phyloP scores from a whole-genome alignment of 2,888 invertebrate genomes.

The Cerastis rubricosa region DNA sequence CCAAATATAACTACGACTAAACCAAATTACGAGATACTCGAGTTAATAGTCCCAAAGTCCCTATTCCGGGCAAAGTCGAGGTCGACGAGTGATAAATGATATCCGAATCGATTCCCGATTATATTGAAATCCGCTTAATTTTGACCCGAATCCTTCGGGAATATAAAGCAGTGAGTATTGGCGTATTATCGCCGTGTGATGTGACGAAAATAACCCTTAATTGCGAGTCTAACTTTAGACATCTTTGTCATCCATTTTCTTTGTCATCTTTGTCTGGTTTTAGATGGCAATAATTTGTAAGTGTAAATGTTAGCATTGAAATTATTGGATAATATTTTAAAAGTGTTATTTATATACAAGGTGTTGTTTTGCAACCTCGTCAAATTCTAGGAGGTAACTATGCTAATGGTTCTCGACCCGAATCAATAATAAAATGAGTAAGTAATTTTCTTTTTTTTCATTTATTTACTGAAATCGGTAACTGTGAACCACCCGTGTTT shows the following conservation, averaged over 20 bases:
- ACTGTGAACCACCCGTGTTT: no score
- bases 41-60: constrained; percentile 35
- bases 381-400: no score
- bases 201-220: constrained; percentile 33
- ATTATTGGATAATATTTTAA: background rate
- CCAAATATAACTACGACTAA: constrained; percentile 13
- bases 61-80: constrained; percentile 33
- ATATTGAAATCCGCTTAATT: constrained; percentile 67
- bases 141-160: constrained; percentile 59
- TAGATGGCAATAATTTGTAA: background rate
- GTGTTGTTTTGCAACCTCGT: no score
- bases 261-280: constrained; percentile 12
- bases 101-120: constrained; percentile 68
- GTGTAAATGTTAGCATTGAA: background rate
- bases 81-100: constrained; percentile 66
- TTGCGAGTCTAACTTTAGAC: constrained; percentile 10
- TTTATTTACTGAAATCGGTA: no score
- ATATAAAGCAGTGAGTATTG: constrained; percentile 52
- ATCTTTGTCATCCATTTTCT: no score
- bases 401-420: no score
- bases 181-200: constrained; percentile 36
- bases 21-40: constrained; percentile 45
- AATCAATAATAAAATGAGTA: no score
- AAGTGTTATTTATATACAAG: no score
- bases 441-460: no score